Conservation (phyloP, 2,797 vertebrate genomes). For the Acridotheres tristis region DNA sequence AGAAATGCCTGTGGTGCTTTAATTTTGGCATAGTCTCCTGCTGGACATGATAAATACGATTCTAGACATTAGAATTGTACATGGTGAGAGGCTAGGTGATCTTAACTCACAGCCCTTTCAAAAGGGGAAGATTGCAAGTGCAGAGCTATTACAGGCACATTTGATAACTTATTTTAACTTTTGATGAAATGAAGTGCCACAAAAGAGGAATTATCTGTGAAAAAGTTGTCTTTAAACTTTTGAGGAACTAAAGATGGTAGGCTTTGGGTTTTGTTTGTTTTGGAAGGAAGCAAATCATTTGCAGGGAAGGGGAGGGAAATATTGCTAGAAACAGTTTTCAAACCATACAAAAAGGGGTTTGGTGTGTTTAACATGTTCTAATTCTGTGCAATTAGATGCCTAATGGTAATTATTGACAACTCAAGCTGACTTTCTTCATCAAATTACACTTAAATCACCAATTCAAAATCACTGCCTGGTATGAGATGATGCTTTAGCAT, state of each 20-base stretch:
- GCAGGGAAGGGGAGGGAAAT: accelerated
- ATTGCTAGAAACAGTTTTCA: not conserved
- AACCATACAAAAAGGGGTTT: not conserved
- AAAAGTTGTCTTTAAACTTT: not conserved
- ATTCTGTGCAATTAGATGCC: conserved; percentile 6
- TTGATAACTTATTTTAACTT: not conserved
- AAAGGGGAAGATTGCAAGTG: not conserved
- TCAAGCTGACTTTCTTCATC: not conserved
- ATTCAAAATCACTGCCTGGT: not conserved
- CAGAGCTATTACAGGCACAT: accelerated
- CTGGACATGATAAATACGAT: not conserved
- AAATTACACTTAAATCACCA: not conserved
- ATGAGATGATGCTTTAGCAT: not conserved
- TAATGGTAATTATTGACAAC: not conserved
- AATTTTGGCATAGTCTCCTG: not conserved
- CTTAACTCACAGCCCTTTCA: not conserved
- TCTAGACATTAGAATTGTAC: not conserved
- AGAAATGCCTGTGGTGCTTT: not conserved
- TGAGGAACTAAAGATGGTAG: not conserved
- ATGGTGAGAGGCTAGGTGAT: accelerated
- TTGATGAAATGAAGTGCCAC: not conserved
- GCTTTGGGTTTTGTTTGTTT: not conserved
- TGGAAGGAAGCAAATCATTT: not conserved
- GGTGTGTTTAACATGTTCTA: not conserved
- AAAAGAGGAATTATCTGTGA: not conserved